Conservation (phyloP, 2,888 invertebrate genomes). For the Cheilosia variabilis region DNA sequence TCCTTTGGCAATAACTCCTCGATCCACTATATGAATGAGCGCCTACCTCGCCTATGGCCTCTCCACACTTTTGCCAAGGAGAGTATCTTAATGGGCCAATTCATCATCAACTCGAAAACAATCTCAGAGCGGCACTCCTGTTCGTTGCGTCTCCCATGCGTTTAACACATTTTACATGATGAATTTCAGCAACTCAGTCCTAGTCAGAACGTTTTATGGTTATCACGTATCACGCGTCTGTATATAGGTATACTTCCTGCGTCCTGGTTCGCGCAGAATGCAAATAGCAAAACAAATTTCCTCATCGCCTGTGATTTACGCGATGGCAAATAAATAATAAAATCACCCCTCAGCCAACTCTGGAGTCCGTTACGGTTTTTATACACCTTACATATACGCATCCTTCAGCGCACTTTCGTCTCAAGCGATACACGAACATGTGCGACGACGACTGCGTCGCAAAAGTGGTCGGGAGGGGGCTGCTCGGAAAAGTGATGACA, state of each 20-base stretch:
- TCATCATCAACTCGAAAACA: slow-evolving; percentile 69
- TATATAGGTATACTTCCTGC: not conserved
- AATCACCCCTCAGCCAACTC: slow-evolving; percentile 32
- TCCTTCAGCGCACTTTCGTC: slow-evolving; percentile 30
- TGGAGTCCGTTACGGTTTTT: slow-evolving; percentile 41
- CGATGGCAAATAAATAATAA: slow-evolving; percentile 67
- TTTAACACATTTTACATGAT: slow-evolving; percentile 67
- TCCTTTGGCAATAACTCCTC: not conserved
- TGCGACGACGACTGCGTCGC: not conserved
- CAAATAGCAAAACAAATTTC: slow-evolving; percentile 72
- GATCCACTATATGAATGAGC: not conserved
- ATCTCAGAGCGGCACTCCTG: slow-evolving; percentile 57
- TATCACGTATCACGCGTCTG: slow-evolving; percentile 65
- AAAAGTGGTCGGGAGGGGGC: slow-evolving; percentile 5
- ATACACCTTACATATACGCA: slow-evolving; percentile 14
- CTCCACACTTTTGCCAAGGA: not conserved
- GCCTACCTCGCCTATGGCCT: not conserved
- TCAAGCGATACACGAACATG: slow-evolving; percentile 44
- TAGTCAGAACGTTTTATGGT: slow-evolving; percentile 45
- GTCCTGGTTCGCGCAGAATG: slow-evolving; percentile 46
- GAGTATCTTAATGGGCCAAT: slow-evolving; percentile 58
- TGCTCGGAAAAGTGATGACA: slow-evolving; percentile 34
- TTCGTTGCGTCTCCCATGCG: slow-evolving; percentile 14
- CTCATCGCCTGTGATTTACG: slow-evolving; percentile 63
- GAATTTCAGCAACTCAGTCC: slow-evolving; percentile 60